phyloP scores from a whole-genome alignment of 2,113 vertebrate genomes.

The Amia ocellicauda region DNA sequence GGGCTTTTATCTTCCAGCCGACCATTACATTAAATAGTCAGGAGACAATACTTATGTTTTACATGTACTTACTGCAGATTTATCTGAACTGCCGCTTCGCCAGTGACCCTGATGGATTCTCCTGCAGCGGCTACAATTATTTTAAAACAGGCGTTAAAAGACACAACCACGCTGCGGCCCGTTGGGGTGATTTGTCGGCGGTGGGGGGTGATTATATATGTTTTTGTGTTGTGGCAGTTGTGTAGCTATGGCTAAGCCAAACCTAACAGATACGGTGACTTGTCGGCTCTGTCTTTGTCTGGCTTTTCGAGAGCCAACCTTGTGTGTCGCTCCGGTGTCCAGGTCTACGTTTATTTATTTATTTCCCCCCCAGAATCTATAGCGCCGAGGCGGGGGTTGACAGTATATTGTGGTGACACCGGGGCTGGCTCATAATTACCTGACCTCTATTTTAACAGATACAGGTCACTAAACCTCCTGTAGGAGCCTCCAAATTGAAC shows the following conservation, averaged over 20 bases:
- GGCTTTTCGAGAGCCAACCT: no score
- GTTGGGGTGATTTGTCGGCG: conserved; percentile 42
- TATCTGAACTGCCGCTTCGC: not conserved
- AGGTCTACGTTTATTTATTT: conserved; percentile 53
- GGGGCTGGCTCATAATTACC: conserved; percentile 61
- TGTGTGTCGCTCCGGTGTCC: conserved; percentile 48
- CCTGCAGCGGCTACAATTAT: conserved; percentile 4
- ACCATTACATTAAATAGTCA: conserved; percentile 10
- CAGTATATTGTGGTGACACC: conserved; percentile 53
- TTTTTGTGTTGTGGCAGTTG: conserved; percentile 40
- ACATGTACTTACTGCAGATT: conserved; percentile 30
- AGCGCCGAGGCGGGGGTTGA: conserved; percentile 55
- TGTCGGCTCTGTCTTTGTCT: no score
- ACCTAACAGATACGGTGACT: no score
- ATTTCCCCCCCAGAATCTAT: conserved; percentile 52
- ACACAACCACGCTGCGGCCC: no score
- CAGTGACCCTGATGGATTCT: conserved; percentile 18
- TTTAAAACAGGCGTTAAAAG: conserved; percentile 16
- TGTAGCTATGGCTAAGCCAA: conserved; percentile 25
- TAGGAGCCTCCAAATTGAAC: conserved; percentile 73
- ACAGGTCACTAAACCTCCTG: conserved; percentile 68
- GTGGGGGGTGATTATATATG: conserved; percentile 1
- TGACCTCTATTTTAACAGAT: conserved; percentile 68
- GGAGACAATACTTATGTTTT: conserved; percentile 39
- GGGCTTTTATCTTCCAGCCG: no score